Conservation (phyloP, 2,888 invertebrate species). For the Meteorus colon region DNA sequence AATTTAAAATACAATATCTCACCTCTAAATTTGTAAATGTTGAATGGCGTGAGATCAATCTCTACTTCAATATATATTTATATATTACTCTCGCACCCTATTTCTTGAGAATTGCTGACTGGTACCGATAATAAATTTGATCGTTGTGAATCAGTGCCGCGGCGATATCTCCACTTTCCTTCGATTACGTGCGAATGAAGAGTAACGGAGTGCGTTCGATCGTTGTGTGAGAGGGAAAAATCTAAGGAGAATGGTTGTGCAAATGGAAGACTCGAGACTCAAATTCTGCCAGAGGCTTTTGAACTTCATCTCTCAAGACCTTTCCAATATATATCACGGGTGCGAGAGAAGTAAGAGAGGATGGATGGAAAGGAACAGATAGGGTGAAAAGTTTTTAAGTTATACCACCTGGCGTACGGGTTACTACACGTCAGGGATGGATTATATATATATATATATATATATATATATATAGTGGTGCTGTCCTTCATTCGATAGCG, state of each 20-base stretch:
- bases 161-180: slow-evolving; percentile 32
- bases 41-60: background rate
- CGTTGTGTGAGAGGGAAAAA: slow-evolving; percentile 13
- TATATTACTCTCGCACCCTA: background rate
- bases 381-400: slow-evolving; percentile 51
- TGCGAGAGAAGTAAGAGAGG: slow-evolving; percentile 18
- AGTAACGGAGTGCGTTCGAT: slow-evolving; percentile 44
- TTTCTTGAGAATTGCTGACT: slow-evolving; percentile 13
- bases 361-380: slow-evolving; percentile 24
- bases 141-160: slow-evolving; percentile 1
- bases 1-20: background rate
- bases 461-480: background rate
- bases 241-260: slow-evolving; percentile 8
- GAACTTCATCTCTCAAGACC: background rate
- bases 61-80: background rate
- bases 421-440: slow-evolving; percentile 47
- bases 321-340: slow-evolving; percentile 10
- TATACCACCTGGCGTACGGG: slow-evolving; percentile 50
- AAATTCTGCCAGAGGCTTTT: slow-evolving; percentile 28
- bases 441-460: slow-evolving; percentile 40
- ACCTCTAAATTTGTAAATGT: background rate
- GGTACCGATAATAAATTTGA: slow-evolving; percentile 25
- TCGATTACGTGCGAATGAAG: slow-evolving; percentile 39
- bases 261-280: slow-evolving; percentile 40
- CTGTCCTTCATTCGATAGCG: slow-evolving; percentile 56